Percentiles rank a stretch among this genome's conserved stretches.
phyloP scores from a whole-genome alignment of 2,888 invertebrate species.

The Lepas anatifera region DNA sequence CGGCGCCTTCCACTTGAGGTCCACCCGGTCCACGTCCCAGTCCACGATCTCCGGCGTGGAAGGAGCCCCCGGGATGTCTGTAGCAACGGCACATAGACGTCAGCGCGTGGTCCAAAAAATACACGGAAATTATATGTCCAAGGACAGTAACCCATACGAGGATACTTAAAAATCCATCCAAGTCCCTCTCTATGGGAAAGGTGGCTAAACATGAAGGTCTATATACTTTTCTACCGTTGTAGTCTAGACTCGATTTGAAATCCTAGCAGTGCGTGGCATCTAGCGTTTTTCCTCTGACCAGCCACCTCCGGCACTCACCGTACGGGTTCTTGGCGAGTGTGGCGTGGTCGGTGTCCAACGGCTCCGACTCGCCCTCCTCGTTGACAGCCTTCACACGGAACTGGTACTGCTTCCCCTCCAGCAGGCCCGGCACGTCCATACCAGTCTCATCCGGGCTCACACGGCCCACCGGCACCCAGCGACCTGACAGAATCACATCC shows the following conservation, averaged over 20 bases:
- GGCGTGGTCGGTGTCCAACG: conserved; percentile 76
- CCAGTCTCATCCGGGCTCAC: conserved; percentile 53
- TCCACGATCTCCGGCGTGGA: conserved; percentile 69
- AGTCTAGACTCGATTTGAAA: too few species aligned
- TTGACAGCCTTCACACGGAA: conserved; percentile 98
- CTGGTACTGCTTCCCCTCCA: conserved; percentile 94
- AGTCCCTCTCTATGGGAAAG: too few species aligned
- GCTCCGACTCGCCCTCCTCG: conserved; percentile 91
- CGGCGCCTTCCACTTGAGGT: conserved; percentile 69
- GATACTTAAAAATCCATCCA: too few species aligned
- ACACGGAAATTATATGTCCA: too few species aligned
- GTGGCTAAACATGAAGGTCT: too few species aligned
- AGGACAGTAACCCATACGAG: too few species aligned
- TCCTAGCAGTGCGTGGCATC: too few species aligned
- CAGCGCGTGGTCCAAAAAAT: too few species aligned
- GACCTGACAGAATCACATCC: not conserved
- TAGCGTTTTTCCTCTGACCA: too few species aligned
- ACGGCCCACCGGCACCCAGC: conserved; percentile 38
- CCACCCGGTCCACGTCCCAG: conserved; percentile 79
- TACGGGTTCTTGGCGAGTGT: conserved; percentile 93
- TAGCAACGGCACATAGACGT: too few species aligned
- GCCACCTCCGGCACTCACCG: too few species aligned
- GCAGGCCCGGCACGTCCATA: conserved; percentile 53
- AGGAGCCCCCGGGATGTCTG: conserved; percentile 68
- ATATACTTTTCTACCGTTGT: too few species aligned